Base-by-base conservation (phyloP, 2,888 invertebrate species). In the Zygaena filipendulae region DNA sequence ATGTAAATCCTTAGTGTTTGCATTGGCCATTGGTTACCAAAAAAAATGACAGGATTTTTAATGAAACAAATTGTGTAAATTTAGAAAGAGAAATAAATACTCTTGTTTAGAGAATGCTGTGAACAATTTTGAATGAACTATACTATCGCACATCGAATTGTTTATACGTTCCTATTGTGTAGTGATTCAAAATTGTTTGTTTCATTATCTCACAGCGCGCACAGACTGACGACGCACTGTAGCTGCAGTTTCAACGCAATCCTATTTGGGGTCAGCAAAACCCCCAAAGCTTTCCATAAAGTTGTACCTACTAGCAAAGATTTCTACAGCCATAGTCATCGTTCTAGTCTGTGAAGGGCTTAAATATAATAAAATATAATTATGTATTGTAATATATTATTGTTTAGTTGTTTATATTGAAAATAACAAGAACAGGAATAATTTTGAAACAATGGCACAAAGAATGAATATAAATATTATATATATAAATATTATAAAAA, bases 361-460 rank as follows among this genome's bases (percentile, higher is more conserved):
- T n/a, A n/a, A n/a, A n/a, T n/a, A n/a, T n/a, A n/a, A n/a, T n/a
- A n/a, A n/a, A n/a, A n/a, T n/a, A n/a, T n/a, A n/a, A n/a, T 16
- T 16, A 16, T 6, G 4, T 16, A 70, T 69, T 75, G 75, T 75
- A 75, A 75, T 75, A 75, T 77, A 74, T 68, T 66, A 70, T 72
- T 70, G 66, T 75, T 72, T 79, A 75, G 77, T 68, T 71, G 71
- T 79, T n/a, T 79, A 77, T 74, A 67, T 71, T 70, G 72, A 63
- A 69, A 74, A 72, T 75, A 70, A 75, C 69, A 72, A 72, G 75
- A 75, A 70, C 79, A 77, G 77, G 77, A 75, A 77, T 79, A 74
- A 75, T 79, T 79, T 79, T 77, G 66, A 74, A 77, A 74, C 72
- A 77, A 75, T 77, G 79, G 79, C 79, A 77, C 79, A 79, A 79